Percentiles rank a stretch among this genome's conserved stretches.
Evolutionary conservation across 2,113 vertebrate genomes (phyloP).

Genomic region (Bungarus multicinctus): DNA sequence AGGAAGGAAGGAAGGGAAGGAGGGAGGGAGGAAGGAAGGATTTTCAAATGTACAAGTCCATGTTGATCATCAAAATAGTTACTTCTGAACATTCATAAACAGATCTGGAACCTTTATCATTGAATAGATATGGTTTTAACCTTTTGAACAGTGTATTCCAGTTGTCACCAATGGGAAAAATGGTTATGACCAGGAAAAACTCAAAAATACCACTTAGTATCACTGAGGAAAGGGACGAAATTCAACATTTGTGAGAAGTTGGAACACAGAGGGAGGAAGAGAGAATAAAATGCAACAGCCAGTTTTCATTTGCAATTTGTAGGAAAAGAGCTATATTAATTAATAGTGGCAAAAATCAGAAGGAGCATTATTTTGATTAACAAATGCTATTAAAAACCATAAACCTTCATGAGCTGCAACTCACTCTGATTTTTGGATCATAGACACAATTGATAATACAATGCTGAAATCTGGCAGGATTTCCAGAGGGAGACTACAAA

Average conservation of each 20-base stretch:
- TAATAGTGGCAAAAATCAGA: background rate
- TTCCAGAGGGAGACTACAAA: background rate
- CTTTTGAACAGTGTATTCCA: background rate
- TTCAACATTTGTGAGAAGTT: background rate
- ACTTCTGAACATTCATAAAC: background rate
- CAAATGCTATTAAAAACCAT: background rate
- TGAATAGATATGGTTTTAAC: background rate
- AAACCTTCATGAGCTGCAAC: background rate
- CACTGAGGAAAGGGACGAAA: background rate
- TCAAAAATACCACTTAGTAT: slow-evolving; percentile 14
- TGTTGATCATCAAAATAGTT: background rate
- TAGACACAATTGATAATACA: background rate
- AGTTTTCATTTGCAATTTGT: background rate
- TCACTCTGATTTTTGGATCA: background rate
- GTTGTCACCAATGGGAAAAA: slow-evolving; percentile 17
- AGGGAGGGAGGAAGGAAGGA: background rate
- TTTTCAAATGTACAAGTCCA: background rate
- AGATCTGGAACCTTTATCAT: background rate
- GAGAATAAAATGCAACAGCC: background rate
- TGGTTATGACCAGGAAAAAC: background rate
- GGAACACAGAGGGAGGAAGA: too few species aligned
- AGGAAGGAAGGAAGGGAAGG: background rate
- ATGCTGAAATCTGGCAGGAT: background rate
- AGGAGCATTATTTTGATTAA: background rate
- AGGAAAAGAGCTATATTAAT: background rate